Evolutionary conservation across 2,888 invertebrate species (phyloP).

Genomic region (Prosopocoilus inquinatus): DNA sequence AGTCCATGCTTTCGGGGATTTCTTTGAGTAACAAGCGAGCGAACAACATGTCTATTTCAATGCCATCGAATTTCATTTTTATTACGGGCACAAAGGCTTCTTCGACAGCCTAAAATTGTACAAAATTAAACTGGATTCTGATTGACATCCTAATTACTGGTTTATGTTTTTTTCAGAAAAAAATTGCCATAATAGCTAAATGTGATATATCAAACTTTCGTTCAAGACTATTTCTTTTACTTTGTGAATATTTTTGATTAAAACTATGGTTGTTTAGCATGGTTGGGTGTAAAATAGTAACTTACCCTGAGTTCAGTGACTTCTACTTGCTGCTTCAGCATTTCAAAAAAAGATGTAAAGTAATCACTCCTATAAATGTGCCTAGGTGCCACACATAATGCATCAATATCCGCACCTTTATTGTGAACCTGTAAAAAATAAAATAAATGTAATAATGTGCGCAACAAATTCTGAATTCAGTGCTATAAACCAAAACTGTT

Average conservation of each 20-base stretch:
- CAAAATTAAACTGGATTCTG: constrained; percentile 6
- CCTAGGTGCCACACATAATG: constrained; percentile 94
- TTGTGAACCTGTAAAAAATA: constrained; percentile 70
- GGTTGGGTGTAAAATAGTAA: constrained; percentile 16
- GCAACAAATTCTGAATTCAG: not conserved
- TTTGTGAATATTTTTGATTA: too few relatives aligned
- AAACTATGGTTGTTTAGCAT: not conserved
- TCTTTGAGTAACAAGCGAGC: constrained; percentile 93
- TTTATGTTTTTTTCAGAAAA: not conserved
- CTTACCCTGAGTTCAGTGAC: constrained; percentile 76
- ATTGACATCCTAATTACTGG: too few relatives aligned
- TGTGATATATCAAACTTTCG: not conserved
- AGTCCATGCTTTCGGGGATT: constrained; percentile 86
- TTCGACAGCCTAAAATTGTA: constrained; percentile 76
- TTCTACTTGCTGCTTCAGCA: constrained; percentile 83
- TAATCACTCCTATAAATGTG: constrained; percentile 94
- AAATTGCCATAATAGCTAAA: not conserved
- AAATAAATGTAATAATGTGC: constrained; percentile 4
- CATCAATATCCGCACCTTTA: constrained; percentile 98
- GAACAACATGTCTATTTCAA: constrained; percentile 98
- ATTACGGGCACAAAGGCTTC: constrained; percentile 99
- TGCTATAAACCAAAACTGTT: not conserved
- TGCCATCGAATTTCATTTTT: constrained; percentile 98
- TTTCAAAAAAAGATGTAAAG: constrained; percentile 91
- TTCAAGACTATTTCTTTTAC: too few relatives aligned